A percentile compares a stretch with the other conserved stretches of the same genome.
phyloP scores from a whole-genome alignment of 2,888 invertebrate genomes.

The Pseudococcus viburni region DNA sequence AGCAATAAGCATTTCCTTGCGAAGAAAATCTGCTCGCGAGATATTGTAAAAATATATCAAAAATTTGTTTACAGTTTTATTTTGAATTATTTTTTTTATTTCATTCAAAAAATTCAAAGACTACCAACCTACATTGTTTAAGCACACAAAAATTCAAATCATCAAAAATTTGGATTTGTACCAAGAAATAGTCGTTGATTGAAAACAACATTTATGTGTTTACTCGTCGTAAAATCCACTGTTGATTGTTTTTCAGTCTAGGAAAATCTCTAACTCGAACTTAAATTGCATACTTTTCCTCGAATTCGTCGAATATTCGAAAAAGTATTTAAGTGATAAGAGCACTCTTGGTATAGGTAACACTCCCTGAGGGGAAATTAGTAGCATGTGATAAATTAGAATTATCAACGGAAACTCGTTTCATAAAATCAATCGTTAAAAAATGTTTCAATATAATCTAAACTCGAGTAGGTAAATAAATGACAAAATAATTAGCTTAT shows the following conservation, averaged over 20 bases:
- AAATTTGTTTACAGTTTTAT: not conserved
- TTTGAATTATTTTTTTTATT: not conserved
- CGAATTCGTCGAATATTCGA: not conserved
- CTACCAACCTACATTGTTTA: not conserved
- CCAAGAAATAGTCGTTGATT: constrained; percentile 12
- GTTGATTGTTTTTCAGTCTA: not conserved
- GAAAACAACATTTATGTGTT: constrained; percentile 28
- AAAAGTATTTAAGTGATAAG: not conserved
- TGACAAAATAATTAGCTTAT: not conserved
- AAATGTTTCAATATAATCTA: not conserved
- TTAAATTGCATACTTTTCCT: not conserved
- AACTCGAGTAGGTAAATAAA: not conserved
- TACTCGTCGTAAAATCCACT: not conserved
- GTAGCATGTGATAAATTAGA: not conserved
- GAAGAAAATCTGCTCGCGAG: not conserved
- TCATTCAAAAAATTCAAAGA: not conserved
- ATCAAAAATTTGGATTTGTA: not conserved
- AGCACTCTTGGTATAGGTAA: not conserved
- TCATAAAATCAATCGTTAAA: not conserved
- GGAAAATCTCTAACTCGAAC: not conserved
- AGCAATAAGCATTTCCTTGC: not conserved
- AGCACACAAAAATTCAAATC: not conserved
- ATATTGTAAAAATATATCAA: too few relatives aligned
- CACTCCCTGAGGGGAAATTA: not conserved
- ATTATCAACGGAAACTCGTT: not conserved